Conservation (phyloP, 2,888 invertebrate species). For the Rotaria socialis region DNA sequence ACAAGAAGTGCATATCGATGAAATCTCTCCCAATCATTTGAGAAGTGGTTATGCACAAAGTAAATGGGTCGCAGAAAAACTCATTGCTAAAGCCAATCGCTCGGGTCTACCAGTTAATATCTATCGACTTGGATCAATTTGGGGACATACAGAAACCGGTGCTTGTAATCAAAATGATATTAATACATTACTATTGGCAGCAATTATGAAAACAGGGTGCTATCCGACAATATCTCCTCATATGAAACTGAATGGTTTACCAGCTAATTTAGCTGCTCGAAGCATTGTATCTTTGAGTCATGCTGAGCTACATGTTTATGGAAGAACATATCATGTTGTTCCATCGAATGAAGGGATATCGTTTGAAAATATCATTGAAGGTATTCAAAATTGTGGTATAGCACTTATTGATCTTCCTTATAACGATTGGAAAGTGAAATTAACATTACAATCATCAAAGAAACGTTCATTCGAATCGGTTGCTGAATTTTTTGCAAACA, state of each 20-base stretch:
- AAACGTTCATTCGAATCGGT: background rate
- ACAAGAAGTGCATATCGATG: background rate
- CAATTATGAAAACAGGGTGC: background rate
- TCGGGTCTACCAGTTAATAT: slow-evolving; percentile 59
- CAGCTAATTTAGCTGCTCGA: background rate
- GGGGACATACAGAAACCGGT: background rate
- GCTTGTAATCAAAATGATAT: slow-evolving; percentile 1
- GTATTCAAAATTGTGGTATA: background rate
- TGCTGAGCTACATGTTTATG: background rate
- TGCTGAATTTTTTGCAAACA: background rate
- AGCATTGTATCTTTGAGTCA: background rate
- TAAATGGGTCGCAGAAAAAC: too few species aligned
- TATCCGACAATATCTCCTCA: background rate
- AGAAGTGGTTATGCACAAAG: slow-evolving; percentile 51
- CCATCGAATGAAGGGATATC: background rate
- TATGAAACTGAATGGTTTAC: background rate
- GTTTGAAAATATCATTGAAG: background rate
- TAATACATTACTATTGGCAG: background rate
- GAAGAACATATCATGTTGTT: background rate
- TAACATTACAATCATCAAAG: background rate
- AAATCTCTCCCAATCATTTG: slow-evolving; percentile 33
- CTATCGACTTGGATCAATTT: slow-evolving; percentile 55
- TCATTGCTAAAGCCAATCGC: slow-evolving; percentile 41
- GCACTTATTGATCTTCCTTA: background rate
- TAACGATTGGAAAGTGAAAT: background rate